Evolutionary conservation across 1,140 invertebrate genomes (phyloP).

Genomic region (Nephila pilipes): DNA sequence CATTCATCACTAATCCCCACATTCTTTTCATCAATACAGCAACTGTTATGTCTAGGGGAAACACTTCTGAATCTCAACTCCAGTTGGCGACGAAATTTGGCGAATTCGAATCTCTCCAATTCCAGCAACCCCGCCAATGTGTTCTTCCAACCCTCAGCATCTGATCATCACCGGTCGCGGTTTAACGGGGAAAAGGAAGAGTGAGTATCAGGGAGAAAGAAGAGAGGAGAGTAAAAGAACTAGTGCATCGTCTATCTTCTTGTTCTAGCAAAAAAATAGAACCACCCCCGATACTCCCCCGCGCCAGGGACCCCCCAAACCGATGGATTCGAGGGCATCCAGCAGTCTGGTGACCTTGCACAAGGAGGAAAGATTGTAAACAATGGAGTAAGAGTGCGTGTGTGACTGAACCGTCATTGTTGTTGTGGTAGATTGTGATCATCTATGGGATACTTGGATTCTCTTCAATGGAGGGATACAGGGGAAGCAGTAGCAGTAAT

Average conservation of each 20-base stretch:
- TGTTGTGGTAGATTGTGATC: neutral
- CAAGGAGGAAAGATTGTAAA: conserved; percentile 52
- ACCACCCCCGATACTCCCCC: neutral
- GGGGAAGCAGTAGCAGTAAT: conserved; percentile 46
- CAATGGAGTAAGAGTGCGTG: conserved; percentile 57
- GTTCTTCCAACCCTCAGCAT: conserved; percentile 9
- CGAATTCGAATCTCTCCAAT: neutral
- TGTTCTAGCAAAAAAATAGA: neutral
- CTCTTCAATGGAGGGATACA: conserved; percentile 43
- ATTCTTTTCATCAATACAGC: conserved; percentile 3
- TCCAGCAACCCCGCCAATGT: conserved; percentile 27
- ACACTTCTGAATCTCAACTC: neutral
- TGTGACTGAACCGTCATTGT: no score
- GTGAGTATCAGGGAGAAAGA: neutral
- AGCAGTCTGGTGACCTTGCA: conserved; percentile 51
- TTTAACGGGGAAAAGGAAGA: neutral
- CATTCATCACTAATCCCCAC: conserved; percentile 2
- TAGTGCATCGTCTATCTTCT: neutral
- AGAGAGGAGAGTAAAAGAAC: neutral
- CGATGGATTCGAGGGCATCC: conserved; percentile 30
- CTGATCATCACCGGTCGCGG: conserved; percentile 14
- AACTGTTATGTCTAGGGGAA: neutral
- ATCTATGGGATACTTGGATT: conserved; percentile 61
- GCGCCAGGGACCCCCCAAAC: neutral
- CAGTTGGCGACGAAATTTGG: neutral